phyloP scores from a whole-genome alignment of 2,888 invertebrate species.

The Lordiphosa andalusiaca region DNA sequence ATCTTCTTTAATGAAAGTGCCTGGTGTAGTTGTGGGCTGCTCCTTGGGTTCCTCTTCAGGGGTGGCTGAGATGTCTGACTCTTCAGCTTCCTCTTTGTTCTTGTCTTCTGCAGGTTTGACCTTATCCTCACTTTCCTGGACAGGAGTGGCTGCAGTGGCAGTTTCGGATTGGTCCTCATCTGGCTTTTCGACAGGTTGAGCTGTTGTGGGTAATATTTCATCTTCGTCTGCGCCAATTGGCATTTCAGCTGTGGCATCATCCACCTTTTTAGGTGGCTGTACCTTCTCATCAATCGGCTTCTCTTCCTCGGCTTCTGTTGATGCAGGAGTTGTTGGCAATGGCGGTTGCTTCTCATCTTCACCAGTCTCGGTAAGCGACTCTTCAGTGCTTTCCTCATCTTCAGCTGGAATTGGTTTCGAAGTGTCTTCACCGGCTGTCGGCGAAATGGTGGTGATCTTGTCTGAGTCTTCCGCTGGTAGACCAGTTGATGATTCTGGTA shows the following conservation, averaged over 20 bases:
- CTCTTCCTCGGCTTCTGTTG: conserved; percentile 15
- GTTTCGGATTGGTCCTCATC: conserved; percentile 32
- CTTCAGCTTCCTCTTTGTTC: neutral
- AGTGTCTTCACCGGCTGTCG: conserved; percentile 13
- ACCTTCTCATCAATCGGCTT: conserved; percentile 26
- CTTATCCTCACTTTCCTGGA: conserved; percentile 26
- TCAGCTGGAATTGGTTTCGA: conserved; percentile 2
- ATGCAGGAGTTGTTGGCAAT: conserved; percentile 9
- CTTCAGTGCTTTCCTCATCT: conserved; percentile 18
- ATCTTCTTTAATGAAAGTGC: conserved; percentile 24
- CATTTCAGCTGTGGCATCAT: conserved; percentile 25
- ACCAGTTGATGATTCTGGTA: conserved; percentile 33
- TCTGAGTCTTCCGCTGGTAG: conserved; percentile 33
- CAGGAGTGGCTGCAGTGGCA: conserved; percentile 30
- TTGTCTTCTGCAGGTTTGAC: conserved; percentile 23
- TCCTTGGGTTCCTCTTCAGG: conserved; percentile 19
- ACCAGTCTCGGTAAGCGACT: conserved; percentile 20
- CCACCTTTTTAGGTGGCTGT: conserved; percentile 13
- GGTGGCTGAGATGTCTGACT: conserved; percentile 24
- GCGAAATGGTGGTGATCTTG: conserved; percentile 36
- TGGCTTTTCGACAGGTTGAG: conserved; percentile 24
- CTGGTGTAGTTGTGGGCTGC: conserved; percentile 7
- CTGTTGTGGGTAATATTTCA: conserved; percentile 19
- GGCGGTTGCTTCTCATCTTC: conserved; percentile 20
- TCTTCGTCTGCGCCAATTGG: conserved; percentile 31